These are phyloP conservation scores for Sinocyclocheilus maitianheensis DNA, from an alignment of 2,113 vertebrate genomes.

Conservation along the genomic window DNA sequence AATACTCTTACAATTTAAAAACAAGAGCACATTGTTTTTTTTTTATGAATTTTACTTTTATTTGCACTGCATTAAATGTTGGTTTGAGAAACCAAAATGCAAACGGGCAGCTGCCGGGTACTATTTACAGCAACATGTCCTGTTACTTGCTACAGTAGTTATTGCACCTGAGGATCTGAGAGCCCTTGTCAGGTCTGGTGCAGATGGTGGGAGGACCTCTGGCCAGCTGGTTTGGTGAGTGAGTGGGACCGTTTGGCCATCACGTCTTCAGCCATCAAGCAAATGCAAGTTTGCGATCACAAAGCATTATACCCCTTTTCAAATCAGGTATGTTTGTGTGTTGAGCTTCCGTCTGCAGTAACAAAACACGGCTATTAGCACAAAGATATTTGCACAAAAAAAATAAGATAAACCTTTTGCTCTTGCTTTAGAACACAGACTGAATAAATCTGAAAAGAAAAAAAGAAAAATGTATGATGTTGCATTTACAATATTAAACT, in stretches of 20 bases:
- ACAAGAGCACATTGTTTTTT: background rate
- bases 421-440: background rate
- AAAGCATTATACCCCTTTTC: conserved; percentile 34
- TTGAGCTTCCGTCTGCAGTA: background rate
- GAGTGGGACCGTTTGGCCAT: conserved; percentile 62
- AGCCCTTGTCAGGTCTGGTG: conserved; percentile 37
- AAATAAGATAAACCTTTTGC: background rate
- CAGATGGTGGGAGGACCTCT: conserved; percentile 55
- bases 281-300: conserved; percentile 16
- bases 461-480: background rate
- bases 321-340: conserved; percentile 27
- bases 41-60: background rate
- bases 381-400: no score
- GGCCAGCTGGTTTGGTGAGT: conserved; percentile 42
- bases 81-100: conserved; percentile 38
- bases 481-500: conserved; percentile 30
- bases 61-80: background rate
- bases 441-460: background rate
- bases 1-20: no score
- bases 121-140: conserved; percentile 16
- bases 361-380: background rate
- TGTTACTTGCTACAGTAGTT: conserved; percentile 25
- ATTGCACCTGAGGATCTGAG: conserved; percentile 26
- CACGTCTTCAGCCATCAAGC: conserved; percentile 66
- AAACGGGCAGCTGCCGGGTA: conserved; percentile 44